Evolutionary conservation across 2,797 vertebrate genomes (phyloP), one percentile per base, ranked within the genome.

Genomic region (Lacerta viridis): DNA sequence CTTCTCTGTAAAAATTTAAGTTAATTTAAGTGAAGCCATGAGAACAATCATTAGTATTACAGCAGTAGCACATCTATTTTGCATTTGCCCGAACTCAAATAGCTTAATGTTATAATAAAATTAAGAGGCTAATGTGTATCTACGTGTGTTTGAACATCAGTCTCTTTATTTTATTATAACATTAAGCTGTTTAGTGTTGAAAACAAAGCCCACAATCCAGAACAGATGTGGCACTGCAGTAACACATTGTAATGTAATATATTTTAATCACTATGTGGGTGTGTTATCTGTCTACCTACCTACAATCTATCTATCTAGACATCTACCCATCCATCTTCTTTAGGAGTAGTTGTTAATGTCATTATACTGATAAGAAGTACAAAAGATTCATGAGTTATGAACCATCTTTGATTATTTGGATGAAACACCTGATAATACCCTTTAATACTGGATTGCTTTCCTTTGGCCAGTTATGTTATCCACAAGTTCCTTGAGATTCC

Each of bases 1-100:
- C 46, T 46, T 78, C 41, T 18, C 61, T 20, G 55, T 66, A 84
- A 20, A 11, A 43, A 77, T 82, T 87, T 29, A 39, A 27, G 88
- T 75, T 36, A 1, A 0, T 0, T 29, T 87, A 5, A 10, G 33
- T 2, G 84, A 6, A 64, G 25, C 17, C 43, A 7, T 27, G 29
- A 85, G 23, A 87, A 87, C 3, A 55, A 1, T 41, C 83, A 78
- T 0, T 7, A 85, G 1, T 66, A 68, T 87, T 89, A 43, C 5
- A n/a, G 82, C 83, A 59, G 33, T 4, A 0, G 3, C 50, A 2
- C 6, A 13, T 76, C 84, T 25, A 46, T 23, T 39, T n/a, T 27
- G 7, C 17, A 69, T 20, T 7, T 2, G 17, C 61, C 61, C 18
- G 17, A 64, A 64, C 20, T 23, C 20, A 64, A 64, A 64, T 64